A percentile compares a stretch with the other conserved stretches of the same genome.
Evolutionary conservation across 2,888 invertebrate species (phyloP).

Genomic region (Aquatica leii): DNA sequence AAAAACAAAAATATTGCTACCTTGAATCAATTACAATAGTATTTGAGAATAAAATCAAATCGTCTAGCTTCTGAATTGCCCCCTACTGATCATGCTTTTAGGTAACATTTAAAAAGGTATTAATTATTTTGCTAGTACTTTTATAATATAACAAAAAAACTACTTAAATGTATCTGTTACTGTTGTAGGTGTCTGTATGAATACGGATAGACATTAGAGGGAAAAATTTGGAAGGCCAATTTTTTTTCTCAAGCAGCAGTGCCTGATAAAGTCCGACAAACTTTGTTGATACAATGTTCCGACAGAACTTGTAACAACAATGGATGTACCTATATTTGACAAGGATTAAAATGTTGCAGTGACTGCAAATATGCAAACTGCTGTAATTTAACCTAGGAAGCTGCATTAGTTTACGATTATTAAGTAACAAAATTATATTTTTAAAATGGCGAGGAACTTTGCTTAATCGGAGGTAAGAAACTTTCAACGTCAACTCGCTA

Average conservation of each 20-base stretch:
- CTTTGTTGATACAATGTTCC: too few species aligned
- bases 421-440: not conserved
- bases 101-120: not conserved
- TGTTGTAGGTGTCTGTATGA: not conserved
- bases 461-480: too few species aligned
- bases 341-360: too few species aligned
- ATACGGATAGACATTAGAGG: not conserved
- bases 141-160: not conserved
- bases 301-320: not conserved
- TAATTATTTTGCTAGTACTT: not conserved
- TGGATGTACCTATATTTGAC: not conserved
- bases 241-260: not conserved
- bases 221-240: not conserved
- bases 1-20: not conserved
- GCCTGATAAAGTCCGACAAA: not conserved
- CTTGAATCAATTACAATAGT: slow-evolving; percentile 1
- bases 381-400: not conserved
- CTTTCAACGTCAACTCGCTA: too few species aligned
- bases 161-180: not conserved
- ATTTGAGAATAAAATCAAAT: not conserved
- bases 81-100: slow-evolving; percentile 2
- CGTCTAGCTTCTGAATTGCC: not conserved
- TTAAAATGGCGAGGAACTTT: not conserved
- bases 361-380: too few species aligned
- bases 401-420: not conserved